Conservation (phyloP, 2,888 invertebrate species). For the Flexamia atlantica region DNA sequence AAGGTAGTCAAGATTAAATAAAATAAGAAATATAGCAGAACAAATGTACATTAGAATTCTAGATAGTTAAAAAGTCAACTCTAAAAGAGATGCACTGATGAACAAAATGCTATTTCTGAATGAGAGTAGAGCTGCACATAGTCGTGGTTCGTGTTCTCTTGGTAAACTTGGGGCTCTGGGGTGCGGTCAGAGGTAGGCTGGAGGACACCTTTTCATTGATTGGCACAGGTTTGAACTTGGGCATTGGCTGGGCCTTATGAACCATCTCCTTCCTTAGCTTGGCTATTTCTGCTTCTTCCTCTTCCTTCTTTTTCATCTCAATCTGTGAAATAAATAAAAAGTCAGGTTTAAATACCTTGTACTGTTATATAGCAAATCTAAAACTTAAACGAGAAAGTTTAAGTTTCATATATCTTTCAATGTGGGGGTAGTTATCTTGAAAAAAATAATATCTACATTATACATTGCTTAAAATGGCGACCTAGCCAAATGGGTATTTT, state of each 20-base stretch:
- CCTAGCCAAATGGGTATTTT: too few relatives aligned
- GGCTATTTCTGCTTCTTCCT: slow-evolving; percentile 76
- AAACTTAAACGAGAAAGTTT: too few relatives aligned
- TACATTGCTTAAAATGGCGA: too few relatives aligned
- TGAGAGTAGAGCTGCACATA: neutral
- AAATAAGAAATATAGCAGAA: neutral
- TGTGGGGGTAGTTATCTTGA: too few relatives aligned
- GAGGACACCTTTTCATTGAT: neutral
- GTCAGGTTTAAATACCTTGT: too few relatives aligned
- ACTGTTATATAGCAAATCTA: too few relatives aligned
- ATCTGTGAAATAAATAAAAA: slow-evolving; percentile 29
- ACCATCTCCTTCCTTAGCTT: slow-evolving; percentile 79
- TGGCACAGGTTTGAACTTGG: slow-evolving; percentile 70
- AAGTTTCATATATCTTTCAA: too few relatives aligned
- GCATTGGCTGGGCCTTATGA: slow-evolving; percentile 81
- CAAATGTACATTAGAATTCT: neutral
- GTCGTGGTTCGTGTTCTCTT: neutral
- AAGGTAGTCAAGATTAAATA: neutral
- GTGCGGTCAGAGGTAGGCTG: slow-evolving; percentile 26
- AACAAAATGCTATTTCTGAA: neutral
- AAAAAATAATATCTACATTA: too few relatives aligned
- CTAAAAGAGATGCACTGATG: neutral
- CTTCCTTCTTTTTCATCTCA: slow-evolving; percentile 70
- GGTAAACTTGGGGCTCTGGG: slow-evolving; percentile 50
- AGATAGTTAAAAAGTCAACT: neutral